These are phyloP conservation scores for Psilopsiagon aymara DNA, from an alignment of 2,113 vertebrate species.

Conservation along the genomic window DNA sequence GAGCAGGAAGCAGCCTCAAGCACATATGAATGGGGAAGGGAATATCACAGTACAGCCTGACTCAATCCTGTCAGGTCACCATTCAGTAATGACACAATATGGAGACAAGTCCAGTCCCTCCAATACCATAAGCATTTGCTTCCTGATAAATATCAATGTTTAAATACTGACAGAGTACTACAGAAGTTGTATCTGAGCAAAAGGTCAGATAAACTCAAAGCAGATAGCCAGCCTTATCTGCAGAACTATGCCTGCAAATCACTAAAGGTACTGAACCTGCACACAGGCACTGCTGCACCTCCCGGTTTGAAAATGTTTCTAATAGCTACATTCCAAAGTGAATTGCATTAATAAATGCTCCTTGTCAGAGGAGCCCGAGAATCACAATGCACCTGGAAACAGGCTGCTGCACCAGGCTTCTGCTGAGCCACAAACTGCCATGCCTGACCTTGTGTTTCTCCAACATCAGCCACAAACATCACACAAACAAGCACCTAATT, in stretches of 20 bases:
- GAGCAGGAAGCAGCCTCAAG: not conserved
- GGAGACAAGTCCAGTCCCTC: not conserved
- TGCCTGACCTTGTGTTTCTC: not conserved
- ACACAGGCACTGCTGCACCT: not conserved
- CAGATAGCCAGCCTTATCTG: not conserved
- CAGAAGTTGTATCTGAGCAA: not conserved
- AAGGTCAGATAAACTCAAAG: not conserved
- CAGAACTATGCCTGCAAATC: not conserved
- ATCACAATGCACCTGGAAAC: not conserved
- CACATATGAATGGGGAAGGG: rapidly evolving
- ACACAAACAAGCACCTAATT: not conserved
- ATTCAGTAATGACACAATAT: rapidly evolving
- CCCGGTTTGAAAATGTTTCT: not conserved
- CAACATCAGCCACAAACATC: not conserved
- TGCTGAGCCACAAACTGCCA: not conserved
- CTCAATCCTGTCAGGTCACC: rapidly evolving
- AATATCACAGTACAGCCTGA: rapidly evolving
- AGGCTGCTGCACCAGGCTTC: not conserved
- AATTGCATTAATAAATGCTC: not conserved
- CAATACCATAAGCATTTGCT: not conserved
- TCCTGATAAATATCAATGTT: not conserved
- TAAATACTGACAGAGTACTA: not conserved
- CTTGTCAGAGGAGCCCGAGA: not conserved
- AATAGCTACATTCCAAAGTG: not conserved
- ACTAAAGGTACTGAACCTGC: not conserved